These are phyloP conservation scores for Maniola jurtina DNA, from an alignment of 1,140 invertebrate species.

Conservation along the genomic window DNA sequence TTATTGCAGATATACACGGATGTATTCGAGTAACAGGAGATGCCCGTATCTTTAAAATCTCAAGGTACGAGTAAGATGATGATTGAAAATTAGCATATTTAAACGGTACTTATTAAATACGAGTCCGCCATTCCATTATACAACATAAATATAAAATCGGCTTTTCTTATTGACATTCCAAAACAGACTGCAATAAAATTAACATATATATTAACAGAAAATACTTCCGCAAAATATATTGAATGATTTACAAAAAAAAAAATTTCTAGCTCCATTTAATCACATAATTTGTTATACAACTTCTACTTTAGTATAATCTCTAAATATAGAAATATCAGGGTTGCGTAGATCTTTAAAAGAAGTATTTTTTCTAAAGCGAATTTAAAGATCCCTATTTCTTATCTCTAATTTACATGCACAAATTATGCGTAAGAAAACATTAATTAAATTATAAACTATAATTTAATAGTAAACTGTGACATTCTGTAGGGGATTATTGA, in stretches of 20 bases:
- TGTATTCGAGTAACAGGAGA: background rate
- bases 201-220: slow-evolving; percentile 20
- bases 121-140: background rate
- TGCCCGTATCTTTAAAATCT: slow-evolving; percentile 8
- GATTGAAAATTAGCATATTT: background rate
- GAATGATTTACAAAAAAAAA: slow-evolving; percentile 16
- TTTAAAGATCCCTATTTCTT: too few relatives aligned
- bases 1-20: slow-evolving; percentile 4
- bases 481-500: too few relatives aligned
- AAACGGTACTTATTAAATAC: slow-evolving; percentile 7
- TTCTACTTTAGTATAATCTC: slow-evolving; percentile 5
- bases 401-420: too few relatives aligned
- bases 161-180: slow-evolving; percentile 13
- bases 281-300: slow-evolving; percentile 13
- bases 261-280: slow-evolving; percentile 15
- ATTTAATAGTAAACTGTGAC: too few relatives aligned
- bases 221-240: slow-evolving; percentile 18
- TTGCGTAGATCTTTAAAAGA: background rate
- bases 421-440: too few relatives aligned
- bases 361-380: background rate
- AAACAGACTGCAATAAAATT: slow-evolving; percentile 19
- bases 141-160: background rate
- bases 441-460: too few relatives aligned
- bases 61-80: slow-evolving; percentile 8
- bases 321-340: slow-evolving; percentile 30